These are phyloP conservation scores for Crypturellus undulatus DNA, from an alignment of 2,113 vertebrate genomes.

Conservation along the genomic window DNA sequence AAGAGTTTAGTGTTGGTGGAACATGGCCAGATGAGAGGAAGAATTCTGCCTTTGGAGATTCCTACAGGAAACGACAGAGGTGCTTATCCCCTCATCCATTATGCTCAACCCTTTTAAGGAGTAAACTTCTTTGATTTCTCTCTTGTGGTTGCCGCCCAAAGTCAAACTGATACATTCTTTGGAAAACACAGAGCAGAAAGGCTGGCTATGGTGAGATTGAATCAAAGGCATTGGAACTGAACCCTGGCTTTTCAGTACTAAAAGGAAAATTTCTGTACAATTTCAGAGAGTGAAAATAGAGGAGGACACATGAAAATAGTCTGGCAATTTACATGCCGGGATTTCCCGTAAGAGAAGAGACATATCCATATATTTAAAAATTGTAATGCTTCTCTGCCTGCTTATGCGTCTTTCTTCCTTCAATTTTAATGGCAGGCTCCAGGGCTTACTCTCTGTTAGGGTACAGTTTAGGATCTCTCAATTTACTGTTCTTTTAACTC, in stretches of 20 bases:
- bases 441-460: neutral
- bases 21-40: neutral
- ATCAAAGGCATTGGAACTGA: neutral
- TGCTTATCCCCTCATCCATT: neutral
- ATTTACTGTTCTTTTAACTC: neutral
- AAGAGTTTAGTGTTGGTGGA: neutral
- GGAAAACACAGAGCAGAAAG: neutral
- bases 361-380: neutral
- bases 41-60: neutral
- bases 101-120: neutral
- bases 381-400: neutral
- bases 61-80: neutral
- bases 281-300: neutral
- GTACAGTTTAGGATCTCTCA: neutral
- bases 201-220: neutral
- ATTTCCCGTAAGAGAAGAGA: neutral
- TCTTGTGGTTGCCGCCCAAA: neutral
- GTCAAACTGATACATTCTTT: neutral
- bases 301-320: neutral
- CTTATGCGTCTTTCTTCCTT: neutral
- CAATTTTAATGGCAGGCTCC: neutral
- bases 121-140: rapidly evolving
- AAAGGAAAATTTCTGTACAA: neutral
- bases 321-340: neutral
- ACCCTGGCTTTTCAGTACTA: neutral